phyloP scores from a whole-genome alignment of 37 sponge, comb jelly and placozoan genomes.

The Agelas oroides region DNA sequence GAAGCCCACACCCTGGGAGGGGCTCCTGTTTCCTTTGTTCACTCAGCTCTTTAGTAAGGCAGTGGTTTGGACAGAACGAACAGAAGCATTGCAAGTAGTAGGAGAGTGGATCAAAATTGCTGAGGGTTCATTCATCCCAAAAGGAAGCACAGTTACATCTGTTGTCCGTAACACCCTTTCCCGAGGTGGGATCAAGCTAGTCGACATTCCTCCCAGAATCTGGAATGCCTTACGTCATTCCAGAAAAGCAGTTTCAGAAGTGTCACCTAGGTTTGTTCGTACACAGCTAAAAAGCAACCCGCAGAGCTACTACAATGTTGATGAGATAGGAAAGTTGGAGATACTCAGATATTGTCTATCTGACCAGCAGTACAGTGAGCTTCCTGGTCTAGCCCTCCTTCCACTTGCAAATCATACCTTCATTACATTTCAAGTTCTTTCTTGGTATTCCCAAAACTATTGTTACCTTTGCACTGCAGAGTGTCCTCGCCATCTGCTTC shows the following conservation, averaged over 20 bases:
- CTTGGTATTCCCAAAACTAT: neutral
- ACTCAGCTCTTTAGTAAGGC: neutral
- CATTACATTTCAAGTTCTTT: slow-evolving; percentile 14
- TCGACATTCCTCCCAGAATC: neutral
- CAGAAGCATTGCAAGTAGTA: neutral
- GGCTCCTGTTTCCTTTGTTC: slow-evolving; percentile 33
- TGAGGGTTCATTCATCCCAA: slow-evolving; percentile 23
- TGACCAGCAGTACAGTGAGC: slow-evolving; percentile 34
- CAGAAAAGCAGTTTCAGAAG: neutral
- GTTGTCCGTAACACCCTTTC: slow-evolving; percentile 4
- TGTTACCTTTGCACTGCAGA: slow-evolving; percentile 28
- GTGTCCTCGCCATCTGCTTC: slow-evolving; percentile 48
- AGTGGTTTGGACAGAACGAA: slow-evolving; percentile 7
- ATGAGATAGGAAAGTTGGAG: slow-evolving; percentile 6
- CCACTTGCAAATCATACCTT: slow-evolving; percentile 60
- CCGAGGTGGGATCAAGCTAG: slow-evolving; percentile 35
- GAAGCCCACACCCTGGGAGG: slow-evolving; percentile 33
- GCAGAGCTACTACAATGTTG: slow-evolving; percentile 23
- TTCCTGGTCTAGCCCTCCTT: slow-evolving; percentile 30
- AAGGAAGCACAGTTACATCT: neutral
- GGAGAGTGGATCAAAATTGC: slow-evolving; percentile 28
- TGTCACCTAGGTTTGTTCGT: slow-evolving; percentile 29
- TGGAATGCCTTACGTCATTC: slow-evolving; percentile 21
- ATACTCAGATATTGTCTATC: slow-evolving; percentile 51
- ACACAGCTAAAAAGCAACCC: neutral